These are phyloP conservation scores for Platichthys flesus DNA, from an alignment of 2,113 vertebrate genomes.

Conservation along the genomic window DNA sequence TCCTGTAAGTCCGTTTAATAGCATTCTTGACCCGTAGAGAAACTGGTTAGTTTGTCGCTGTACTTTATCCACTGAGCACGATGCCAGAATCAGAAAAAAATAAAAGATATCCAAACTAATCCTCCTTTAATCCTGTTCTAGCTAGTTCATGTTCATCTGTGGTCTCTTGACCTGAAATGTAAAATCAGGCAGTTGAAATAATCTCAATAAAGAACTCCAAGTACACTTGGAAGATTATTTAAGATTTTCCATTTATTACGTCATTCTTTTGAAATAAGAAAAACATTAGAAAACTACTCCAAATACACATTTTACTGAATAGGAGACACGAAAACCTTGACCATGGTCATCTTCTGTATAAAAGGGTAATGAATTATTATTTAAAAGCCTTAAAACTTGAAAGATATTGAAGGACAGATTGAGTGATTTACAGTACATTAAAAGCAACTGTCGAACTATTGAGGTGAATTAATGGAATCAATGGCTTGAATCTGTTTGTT, in stretches of 20 bases:
- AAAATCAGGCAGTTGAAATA: background rate
- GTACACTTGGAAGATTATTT: background rate
- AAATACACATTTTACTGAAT: background rate
- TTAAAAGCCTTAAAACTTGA: background rate
- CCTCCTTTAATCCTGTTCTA: constrained; percentile 7
- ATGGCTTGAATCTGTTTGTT: too few relatives aligned
- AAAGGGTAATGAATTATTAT: too few relatives aligned
- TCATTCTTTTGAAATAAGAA: background rate
- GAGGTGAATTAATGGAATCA: too few relatives aligned
- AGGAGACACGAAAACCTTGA: constrained; percentile 35
- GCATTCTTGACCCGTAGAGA: background rate
- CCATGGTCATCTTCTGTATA: constrained; percentile 19
- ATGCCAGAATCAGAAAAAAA: background rate
- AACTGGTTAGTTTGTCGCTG: background rate
- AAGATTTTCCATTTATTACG: too few relatives aligned
- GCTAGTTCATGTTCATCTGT: background rate
- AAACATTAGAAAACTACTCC: background rate
- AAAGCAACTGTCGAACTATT: background rate
- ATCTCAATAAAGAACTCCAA: background rate
- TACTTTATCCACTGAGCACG: background rate
- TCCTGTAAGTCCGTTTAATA: background rate
- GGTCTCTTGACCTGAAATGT: background rate
- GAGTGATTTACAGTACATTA: background rate
- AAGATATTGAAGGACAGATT: background rate
- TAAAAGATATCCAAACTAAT: background rate